Evolutionary conservation across 2,113 vertebrate species (phyloP).

Genomic region (Scophthalmus maximus): DNA sequence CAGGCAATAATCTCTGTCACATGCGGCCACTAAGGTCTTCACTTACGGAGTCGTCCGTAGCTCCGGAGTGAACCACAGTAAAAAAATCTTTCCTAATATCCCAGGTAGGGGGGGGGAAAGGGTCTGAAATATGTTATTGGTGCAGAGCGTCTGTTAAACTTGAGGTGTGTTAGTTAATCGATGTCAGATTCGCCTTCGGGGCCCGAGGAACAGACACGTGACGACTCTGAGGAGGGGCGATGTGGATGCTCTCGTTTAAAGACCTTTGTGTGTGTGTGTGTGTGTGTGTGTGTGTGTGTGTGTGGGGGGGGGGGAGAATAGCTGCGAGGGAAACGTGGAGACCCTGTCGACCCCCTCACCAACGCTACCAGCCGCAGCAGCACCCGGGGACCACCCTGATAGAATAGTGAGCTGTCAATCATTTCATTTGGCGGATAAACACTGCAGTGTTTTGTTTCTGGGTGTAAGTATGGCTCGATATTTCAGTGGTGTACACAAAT

Average conservation of each 20-base stretch:
- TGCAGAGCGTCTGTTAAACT: constrained; percentile 45
- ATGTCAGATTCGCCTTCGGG: constrained; percentile 44
- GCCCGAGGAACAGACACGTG: constrained; percentile 47
- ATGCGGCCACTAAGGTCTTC: too few relatives aligned
- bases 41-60: neutral
- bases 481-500: neutral
- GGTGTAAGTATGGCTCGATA: constrained; percentile 14
- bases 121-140: constrained; percentile 33
- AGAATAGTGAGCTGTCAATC: constrained; percentile 74
- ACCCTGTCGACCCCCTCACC: constrained; percentile 36
- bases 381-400: constrained; percentile 78
- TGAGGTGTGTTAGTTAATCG: constrained; percentile 27
- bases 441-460: constrained; percentile 52
- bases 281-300: too few relatives aligned
- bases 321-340: constrained; percentile 35
- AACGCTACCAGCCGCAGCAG: neutral
- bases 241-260: constrained; percentile 61
- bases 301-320: constrained; percentile 57
- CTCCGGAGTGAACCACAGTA: constrained; percentile 24
- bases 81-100: constrained; percentile 35
- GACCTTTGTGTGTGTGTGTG: too few relatives aligned
- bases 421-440: constrained; percentile 57
- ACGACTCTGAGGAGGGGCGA: constrained; percentile 32
- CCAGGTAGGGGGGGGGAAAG: constrained; percentile 1
- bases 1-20: too few relatives aligned